Base-by-base conservation (phyloP, 1,140 invertebrate species). In the Acromyrmex heyeri region DNA sequence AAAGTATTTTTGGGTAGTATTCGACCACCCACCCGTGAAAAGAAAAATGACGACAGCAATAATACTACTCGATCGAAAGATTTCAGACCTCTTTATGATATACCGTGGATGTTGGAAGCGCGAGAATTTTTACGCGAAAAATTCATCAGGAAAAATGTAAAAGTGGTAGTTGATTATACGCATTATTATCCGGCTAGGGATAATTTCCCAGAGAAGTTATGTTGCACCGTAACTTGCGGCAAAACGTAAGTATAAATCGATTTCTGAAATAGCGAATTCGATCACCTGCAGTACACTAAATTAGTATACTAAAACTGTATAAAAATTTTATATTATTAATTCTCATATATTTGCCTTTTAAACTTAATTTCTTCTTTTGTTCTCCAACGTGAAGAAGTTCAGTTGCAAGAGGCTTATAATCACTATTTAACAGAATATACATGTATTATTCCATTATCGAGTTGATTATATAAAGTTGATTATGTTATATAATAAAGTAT, bases 51-150 rank as follows among this genome's bases (percentile, higher is more conserved):
- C 78, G 97, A 97, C 85, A 96, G 95, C 0, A 97, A 97, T 92
- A 95, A 96, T 48, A 94, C 96, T 7, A 95, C 96, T 48, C 96
- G 96, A 88, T 93, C 96, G 86, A 96, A 96, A 94, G 96, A 97
- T 94, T 97, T 97, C 92, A 96, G 98, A 86, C 98, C 99, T 1
- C 96, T 99, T 0, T 99, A 99, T 94, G 99, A 99, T 92, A 98
- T 99, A 92, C 99, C 99, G 7, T 99, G 98, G 96, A 99, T 99
- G 98, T 99, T 98, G 94, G 99, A 99, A 95, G 99, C 99, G 0
- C 96, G 99, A 86, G 99, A 99, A 96, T 99, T 98, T 93, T 95
- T 99, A 3, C 96, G 99, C 44, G 99, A 99, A 93, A 99, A 99
- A 94, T 96, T 99, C 0, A 98, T 99, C 93, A 98, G 99, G 3